These are phyloP conservation scores for Blastobasis lacticolella DNA, from an alignment of 2,888 invertebrate genomes.

Conservation along the genomic window DNA sequence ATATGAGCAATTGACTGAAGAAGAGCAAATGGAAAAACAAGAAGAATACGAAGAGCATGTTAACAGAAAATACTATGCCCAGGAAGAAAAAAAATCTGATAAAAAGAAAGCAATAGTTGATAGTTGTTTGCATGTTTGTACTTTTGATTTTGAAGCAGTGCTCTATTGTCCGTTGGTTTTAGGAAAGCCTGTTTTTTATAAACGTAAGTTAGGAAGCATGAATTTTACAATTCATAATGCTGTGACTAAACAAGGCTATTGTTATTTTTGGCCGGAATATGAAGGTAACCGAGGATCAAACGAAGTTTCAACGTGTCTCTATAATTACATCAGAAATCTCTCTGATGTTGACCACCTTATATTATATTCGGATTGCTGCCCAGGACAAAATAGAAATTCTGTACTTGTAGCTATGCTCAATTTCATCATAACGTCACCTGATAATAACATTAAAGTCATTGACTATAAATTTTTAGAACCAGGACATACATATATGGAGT, in stretches of 20 bases:
- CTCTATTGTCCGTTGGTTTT: conserved; percentile 14
- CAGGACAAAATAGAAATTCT: conserved; percentile 10
- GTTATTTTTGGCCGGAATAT: conserved; percentile 15
- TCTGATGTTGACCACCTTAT: conserved; percentile 7
- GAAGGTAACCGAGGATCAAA: conserved; percentile 12
- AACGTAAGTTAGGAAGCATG: conserved; percentile 14
- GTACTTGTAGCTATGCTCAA: conserved; percentile 7
- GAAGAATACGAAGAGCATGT: conserved; percentile 13
- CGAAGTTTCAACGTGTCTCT: conserved; percentile 4
- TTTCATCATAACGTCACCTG: conserved; percentile 2
- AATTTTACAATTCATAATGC: conserved; percentile 17
- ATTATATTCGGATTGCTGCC: conserved; percentile 10
- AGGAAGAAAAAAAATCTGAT: conserved; percentile 12
- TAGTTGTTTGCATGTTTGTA: conserved; percentile 12
- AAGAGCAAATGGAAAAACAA: conserved; percentile 13
- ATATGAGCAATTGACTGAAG: conserved; percentile 12
- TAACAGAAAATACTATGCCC: conserved; percentile 8
- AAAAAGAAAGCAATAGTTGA: conserved; percentile 10
- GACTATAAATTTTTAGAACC: conserved; percentile 6
- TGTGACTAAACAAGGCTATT: conserved; percentile 14
- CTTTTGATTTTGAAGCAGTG: conserved; percentile 16
- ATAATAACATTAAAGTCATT: conserved; percentile 1
- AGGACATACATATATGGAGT: no score
- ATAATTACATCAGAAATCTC: neutral
- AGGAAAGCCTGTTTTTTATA: conserved; percentile 13